Evolutionary conservation across 1,140 invertebrate genomes (phyloP), one percentile per base, ranked within the genome.

Genomic region (Sarcophaga bullata): DNA sequence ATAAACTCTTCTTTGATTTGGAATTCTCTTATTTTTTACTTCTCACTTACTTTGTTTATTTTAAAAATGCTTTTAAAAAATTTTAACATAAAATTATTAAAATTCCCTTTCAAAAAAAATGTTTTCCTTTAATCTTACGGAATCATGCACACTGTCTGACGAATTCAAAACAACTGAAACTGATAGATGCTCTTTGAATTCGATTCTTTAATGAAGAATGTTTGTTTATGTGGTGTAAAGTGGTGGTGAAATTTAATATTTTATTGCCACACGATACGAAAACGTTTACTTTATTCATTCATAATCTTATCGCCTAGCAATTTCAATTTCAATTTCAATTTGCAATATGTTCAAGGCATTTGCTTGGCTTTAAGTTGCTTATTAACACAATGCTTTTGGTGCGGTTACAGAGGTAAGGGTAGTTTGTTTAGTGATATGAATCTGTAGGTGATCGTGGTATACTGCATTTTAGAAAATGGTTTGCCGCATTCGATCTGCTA

Each of bases 261-360:
- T 37, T 37, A 37, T 37, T 37, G 25, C 25, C 25, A 37, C 25
- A 37, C 25, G 25, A 37, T 37, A 37, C 25, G 11, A 58, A 58
- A n/a, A 58, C n/a, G 10, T 15, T 58, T 13, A 13, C n/a, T 58
- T 37, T 2, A 15, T 13, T n/a, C 54, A 58, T 58, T 58, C 54
- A 58, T 58, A 58, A 58, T 58, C 54, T 58, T 58, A 58, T 58
- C 54, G 54, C 54, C 13, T 58, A 37, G 54, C 54, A 58, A n/a
- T 58, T 15, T 58, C 25, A 37, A 37, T 37, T 37, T 37, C 25
- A 37, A n/a, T 58, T 15, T 58, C 25, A 37, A 37, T 37, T 37
- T 37, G n/a, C 25, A 37, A 37, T 37, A 37, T 37, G 1, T 37
- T 37, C 25, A 37, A 37, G 25, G 25, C 4, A 37, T 37, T 37